Percentiles rank a stretch among this genome's conserved stretches.
phyloP scores from a whole-genome alignment of 2,888 invertebrate genomes.

The Chironomus riparius region DNA sequence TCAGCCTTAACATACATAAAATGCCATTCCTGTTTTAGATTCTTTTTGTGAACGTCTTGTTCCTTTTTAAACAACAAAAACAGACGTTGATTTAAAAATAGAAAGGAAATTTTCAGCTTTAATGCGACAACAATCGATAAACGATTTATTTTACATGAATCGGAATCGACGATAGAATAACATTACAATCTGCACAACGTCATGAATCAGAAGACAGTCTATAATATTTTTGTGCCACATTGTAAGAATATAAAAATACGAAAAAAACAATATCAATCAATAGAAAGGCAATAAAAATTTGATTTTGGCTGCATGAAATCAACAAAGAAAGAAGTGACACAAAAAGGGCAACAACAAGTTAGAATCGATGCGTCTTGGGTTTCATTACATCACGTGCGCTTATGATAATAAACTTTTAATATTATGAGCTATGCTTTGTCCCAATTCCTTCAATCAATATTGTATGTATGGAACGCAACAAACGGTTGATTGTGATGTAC shows the following conservation, averaged over 20 bases:
- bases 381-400: neutral
- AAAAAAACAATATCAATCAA: slow-evolving; percentile 13
- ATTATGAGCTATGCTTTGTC: neutral
- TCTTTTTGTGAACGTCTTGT: no score
- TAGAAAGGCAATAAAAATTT: slow-evolving; percentile 20
- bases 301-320: neutral
- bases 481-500: no score
- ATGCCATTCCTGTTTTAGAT: neutral
- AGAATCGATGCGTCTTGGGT: neutral
- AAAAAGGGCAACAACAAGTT: neutral
- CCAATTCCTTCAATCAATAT: neutral
- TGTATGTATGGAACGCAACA: neutral
- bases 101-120: neutral
- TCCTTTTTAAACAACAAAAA: no score
- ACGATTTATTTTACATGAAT: neutral
- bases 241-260: neutral
- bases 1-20: neutral
- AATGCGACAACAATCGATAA: slow-evolving; percentile 20
- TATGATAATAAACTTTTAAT: neutral
- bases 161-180: slow-evolving; percentile 1
- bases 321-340: neutral
- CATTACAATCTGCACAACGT: neutral
- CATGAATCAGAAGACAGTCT: neutral
- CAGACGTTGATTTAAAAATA: no score
- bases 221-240: neutral